phyloP scores from a whole-genome alignment of 2,113 vertebrate species.

The Galbula dea region DNA sequence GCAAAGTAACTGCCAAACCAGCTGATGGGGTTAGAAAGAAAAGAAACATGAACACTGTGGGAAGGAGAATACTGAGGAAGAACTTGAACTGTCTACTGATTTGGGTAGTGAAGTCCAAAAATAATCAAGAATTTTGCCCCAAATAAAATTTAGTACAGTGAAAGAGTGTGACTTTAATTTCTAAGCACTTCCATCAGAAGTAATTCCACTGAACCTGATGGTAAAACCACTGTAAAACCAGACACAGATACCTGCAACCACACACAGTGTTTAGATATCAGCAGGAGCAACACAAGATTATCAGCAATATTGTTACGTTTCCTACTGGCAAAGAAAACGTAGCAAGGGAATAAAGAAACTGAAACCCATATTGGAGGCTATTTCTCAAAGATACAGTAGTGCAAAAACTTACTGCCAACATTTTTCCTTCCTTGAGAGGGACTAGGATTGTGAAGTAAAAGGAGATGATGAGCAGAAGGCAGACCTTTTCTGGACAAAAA shows the following conservation, averaged over 20 bases:
- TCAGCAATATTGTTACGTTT: not conserved
- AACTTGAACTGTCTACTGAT: conserved; percentile 25
- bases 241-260: not conserved
- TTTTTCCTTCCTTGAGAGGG: not conserved
- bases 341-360: not conserved
- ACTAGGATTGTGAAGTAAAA: not conserved
- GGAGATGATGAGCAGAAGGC: not conserved
- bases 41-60: conserved; percentile 44
- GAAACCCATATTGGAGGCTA: not conserved
- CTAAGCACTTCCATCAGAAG: not conserved
- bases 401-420: not conserved
- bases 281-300: not conserved
- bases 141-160: not conserved
- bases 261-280: not conserved
- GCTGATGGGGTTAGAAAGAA: conserved; percentile 15
- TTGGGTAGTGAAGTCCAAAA: conserved; percentile 20
- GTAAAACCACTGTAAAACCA: not conserved
- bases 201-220: not conserved
- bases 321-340: not conserved
- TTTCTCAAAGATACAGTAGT: not conserved
- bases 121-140: not conserved
- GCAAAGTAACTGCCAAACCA: conserved; percentile 30
- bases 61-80: conserved; percentile 15
- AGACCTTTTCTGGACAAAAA: not conserved
- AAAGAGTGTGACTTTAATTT: not conserved